Evolutionary conservation across 2,113 vertebrate species (phyloP), one percentile per base, ranked within the genome.

Genomic region (Syngnathus typhle): DNA sequence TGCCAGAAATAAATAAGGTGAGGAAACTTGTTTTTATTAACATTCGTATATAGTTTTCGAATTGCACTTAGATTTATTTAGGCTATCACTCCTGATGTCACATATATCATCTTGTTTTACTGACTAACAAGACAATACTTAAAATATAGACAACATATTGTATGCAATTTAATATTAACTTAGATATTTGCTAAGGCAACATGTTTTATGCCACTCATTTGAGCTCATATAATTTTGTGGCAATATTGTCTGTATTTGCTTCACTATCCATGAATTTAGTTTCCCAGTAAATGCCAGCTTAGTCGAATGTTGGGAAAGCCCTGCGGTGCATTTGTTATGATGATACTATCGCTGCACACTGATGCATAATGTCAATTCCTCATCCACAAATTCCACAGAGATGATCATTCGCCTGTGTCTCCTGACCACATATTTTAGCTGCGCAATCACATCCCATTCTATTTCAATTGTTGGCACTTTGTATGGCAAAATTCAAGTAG

Each of bases 1-100:
- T 92, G 73, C 91, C 91, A 70, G 91, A 92, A 85, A 92, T 92
- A 55, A 92, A 90, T 67, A 92, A 91, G 90, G 90, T 91, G 85
- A 90, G 86, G 21, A 13, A 7, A 23, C 62, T 52, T 21, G 36
- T 46, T 65, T 52, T 4, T 62, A 4, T 65, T 19, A 64, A 27
- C 12, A 18, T 21, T 46, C 27, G 2, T 27, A 36, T 1, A 1
- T 15, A 49, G 2, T 44, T 2, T n/a, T 39, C 10, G 23, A 16
- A 60, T 60, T 38, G 4, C 9, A 38, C 18, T 9, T 4, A 6
- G 18, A 2, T 44, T 37, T 36, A 7, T 36, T 1, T 7, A 8
- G 10, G 39, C 15, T 13, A 1, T 62, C 5, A 4, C 13, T 0
- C 8, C 36, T 19, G 21, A 19, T 19, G 59, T 60, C 32, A 60